Base-by-base conservation (phyloP, 2,113 vertebrate species). In the Arenaria interpres region DNA sequence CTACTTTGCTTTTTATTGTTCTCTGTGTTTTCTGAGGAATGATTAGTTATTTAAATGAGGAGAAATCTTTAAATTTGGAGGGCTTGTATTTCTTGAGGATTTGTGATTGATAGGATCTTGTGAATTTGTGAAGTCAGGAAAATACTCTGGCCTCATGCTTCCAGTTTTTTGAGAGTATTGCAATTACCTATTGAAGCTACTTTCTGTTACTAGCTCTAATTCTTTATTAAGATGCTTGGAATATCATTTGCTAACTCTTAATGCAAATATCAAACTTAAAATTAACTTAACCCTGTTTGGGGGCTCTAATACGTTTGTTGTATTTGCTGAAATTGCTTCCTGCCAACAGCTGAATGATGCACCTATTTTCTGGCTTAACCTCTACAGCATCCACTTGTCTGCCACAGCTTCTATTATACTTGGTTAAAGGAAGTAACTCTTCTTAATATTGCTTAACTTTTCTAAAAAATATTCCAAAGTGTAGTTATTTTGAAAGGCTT, bases 211-310 rank as follows among this genome's bases (percentile, higher is more conserved):
- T 76, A 54, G 51, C 57, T 75, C 62, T 89, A 50, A 54, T 81
- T 93, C 79, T 94, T 74, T 80, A 54, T 83, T 86, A 72, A 74
- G 76, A 24, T 2, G 50, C 84, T 85, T 94, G 67, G 69, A 92
- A 71, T 59, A 39, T 3, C 2, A 27, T 79, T 87, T 95, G 32
- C 94, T 95, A 91, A 91, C 85, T 93, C 71, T 39, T 74, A n/a
- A 59, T 79, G 71, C 28, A 88, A 43, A 33, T 83, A 64, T 50
- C 28, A 60, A 63, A 71, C n/a, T 85, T 81, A 37, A 35, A 63
- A 68, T 83, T 76, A 95, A 66, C 54, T 54, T 56, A 64, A 6
- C 27, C 8, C 9, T 67, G 4, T 84, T 74, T 28, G 62, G 90
- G 67, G 57, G 41, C 77, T 92, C 48, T 91, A 66, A 69, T 4